Evolutionary conservation across 2,888 invertebrate species (phyloP).

Genomic region (Cheilosia scutellata): DNA sequence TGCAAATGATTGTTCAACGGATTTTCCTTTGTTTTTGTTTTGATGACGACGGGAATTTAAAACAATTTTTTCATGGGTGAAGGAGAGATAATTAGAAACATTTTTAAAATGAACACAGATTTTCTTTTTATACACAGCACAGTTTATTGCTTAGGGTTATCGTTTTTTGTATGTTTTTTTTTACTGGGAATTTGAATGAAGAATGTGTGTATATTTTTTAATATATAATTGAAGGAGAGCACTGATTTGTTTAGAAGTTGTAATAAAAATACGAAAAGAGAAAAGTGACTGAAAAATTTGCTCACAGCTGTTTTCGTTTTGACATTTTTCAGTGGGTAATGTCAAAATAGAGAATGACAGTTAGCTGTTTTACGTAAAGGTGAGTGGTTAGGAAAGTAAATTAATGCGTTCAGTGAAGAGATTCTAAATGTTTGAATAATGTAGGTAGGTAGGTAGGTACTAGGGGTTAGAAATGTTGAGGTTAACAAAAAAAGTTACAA

Average conservation of each 20-base stretch:
- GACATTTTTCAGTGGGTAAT: conserved; percentile 15
- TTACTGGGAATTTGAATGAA: background rate
- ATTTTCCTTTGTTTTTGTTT: conserved; percentile 55
- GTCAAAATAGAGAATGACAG: conserved; percentile 40
- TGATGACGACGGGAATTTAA: background rate
- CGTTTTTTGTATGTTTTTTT: background rate
- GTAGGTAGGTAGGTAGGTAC: no score
- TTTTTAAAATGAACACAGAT: conserved; percentile 24
- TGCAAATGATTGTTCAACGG: background rate
- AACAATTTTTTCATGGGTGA: conserved; percentile 38
- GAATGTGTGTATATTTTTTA: conserved; percentile 6
- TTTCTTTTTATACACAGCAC: conserved; percentile 35
- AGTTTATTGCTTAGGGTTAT: conserved; percentile 14
- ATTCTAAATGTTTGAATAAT: no score
- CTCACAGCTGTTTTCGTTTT: conserved; percentile 61
- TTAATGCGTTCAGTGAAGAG: conserved; percentile 19
- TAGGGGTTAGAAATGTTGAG: no score
- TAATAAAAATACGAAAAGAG: conserved; percentile 66
- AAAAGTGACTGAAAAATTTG: conserved; percentile 46
- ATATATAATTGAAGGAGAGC: conserved; percentile 24
- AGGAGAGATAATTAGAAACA: background rate
- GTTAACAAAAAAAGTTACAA: no score
- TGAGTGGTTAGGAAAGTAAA: conserved; percentile 12
- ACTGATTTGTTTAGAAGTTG: conserved; percentile 73
- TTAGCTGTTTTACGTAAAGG: conserved; percentile 20